A percentile compares a stretch with the other conserved stretches of the same genome.
Evolutionary conservation across 2,113 vertebrate species (phyloP).

Genomic region (Rostratula benghalensis): DNA sequence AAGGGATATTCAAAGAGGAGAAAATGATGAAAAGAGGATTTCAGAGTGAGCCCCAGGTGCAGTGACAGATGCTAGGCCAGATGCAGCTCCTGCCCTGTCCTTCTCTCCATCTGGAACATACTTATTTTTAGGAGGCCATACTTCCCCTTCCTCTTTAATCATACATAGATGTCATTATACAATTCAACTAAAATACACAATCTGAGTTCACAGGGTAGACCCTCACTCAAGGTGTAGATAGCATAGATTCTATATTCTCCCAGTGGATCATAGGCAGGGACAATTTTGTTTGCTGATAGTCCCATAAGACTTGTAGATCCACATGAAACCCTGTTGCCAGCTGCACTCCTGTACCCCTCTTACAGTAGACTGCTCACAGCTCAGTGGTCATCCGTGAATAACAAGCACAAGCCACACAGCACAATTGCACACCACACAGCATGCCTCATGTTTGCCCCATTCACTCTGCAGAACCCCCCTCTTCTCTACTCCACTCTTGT

Average conservation of each 20-base stretch:
- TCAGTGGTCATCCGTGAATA: not conserved
- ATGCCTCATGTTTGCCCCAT: not conserved
- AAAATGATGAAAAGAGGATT: not conserved
- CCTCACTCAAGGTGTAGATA: not conserved
- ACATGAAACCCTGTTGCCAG: not conserved
- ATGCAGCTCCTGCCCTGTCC: not conserved
- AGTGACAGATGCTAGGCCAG: conserved; percentile 24
- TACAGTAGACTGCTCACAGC: not conserved
- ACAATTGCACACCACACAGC: not conserved
- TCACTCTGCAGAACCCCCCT: not conserved
- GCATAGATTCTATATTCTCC: not conserved
- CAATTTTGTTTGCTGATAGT: not conserved
- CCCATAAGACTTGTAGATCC: not conserved
- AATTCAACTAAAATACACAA: not conserved
- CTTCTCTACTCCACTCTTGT: not conserved
- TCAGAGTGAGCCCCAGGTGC: not conserved
- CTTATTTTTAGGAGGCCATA: conserved; percentile 22
- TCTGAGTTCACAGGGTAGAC: not conserved
- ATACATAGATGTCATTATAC: not conserved
- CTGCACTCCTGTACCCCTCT: not conserved
- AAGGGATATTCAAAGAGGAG: not conserved
- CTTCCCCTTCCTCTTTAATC: not conserved
- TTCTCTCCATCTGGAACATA: not conserved
- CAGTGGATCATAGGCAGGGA: not conserved
- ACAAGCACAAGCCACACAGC: not conserved